A percentile compares a stretch with the other conserved stretches of the same genome.
Conservation (phyloP, 2,113 vertebrate genomes). For the Larimichthys polyactis region DNA sequence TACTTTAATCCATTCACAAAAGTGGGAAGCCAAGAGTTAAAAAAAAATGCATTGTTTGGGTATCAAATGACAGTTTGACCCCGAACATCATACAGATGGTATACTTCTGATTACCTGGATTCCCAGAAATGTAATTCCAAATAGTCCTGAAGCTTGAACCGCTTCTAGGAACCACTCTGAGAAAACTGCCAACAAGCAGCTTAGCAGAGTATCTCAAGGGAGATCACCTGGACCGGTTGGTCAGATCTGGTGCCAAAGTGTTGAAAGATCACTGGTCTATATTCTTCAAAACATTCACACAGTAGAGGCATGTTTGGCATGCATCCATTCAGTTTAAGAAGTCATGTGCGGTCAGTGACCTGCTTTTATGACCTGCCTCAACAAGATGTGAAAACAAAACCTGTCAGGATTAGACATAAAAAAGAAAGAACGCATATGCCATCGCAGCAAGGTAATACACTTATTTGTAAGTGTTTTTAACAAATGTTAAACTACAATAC, state of each 20-base stretch:
- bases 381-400: background rate
- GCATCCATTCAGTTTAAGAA: conserved; percentile 24
- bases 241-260: conserved; percentile 49
- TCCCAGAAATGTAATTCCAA: conserved; percentile 53
- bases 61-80: conserved; percentile 34
- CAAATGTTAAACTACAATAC: background rate
- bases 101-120: conserved; percentile 46
- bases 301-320: conserved; percentile 27
- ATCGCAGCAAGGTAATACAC: background rate
- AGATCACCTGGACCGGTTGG: conserved; percentile 42
- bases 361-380: background rate
- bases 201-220: conserved; percentile 55
- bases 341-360: conserved; percentile 52
- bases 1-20: conserved; percentile 51
- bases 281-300: conserved; percentile 25
- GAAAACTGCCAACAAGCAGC: conserved; percentile 25
- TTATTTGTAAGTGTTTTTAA: background rate
- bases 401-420: conserved; percentile 4
- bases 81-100: conserved; percentile 37
- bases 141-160: conserved; percentile 14
- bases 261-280: background rate
- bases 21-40: conserved; percentile 49
- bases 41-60: conserved; percentile 66
- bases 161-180: conserved; percentile 39
- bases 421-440: background rate